Evolutionary conservation across 2,113 vertebrate genomes (phyloP).

Genomic region (Catharus minimus): DNA sequence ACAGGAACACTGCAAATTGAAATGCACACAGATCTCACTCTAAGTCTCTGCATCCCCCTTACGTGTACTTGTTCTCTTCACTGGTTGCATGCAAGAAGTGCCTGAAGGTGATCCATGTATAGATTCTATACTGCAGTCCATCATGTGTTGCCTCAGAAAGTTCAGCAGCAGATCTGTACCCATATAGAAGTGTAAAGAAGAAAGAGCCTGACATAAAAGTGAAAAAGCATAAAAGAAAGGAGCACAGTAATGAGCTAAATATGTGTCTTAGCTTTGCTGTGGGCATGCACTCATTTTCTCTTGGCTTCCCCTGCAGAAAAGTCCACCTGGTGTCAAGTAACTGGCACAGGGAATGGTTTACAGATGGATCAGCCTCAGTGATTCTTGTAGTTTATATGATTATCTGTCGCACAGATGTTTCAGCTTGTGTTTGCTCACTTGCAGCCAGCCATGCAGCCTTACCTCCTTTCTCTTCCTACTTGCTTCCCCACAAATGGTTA

Average conservation of each 20-base stretch:
- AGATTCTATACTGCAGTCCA: not conserved
- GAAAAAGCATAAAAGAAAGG: constrained; percentile 36
- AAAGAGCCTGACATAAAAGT: constrained; percentile 27
- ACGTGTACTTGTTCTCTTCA: not conserved
- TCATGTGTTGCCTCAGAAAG: not conserved
- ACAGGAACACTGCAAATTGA: not conserved
- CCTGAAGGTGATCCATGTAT: not conserved
- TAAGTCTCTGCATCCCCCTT: not conserved
- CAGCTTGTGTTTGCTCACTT: constrained; percentile 53
- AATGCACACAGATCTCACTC: not conserved
- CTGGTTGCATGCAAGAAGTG: not conserved
- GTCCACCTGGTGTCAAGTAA: constrained; percentile 67
- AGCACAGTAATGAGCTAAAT: constrained; percentile 34
- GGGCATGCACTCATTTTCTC: constrained; percentile 42
- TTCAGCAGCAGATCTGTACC: not conserved
- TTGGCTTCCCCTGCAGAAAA: constrained; percentile 49
- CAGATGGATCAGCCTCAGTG: constrained; percentile 56
- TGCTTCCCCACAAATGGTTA: constrained; percentile 56
- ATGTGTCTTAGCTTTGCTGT: constrained; percentile 21
- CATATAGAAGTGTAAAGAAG: not conserved
- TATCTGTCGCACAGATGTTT: constrained; percentile 77
- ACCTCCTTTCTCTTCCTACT: not conserved
- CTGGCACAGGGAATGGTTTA: constrained; percentile 57
- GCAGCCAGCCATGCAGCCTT: not conserved
- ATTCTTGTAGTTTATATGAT: constrained; percentile 34